Conservation (phyloP, 2,888 invertebrate genomes). For the Formica aserva region DNA sequence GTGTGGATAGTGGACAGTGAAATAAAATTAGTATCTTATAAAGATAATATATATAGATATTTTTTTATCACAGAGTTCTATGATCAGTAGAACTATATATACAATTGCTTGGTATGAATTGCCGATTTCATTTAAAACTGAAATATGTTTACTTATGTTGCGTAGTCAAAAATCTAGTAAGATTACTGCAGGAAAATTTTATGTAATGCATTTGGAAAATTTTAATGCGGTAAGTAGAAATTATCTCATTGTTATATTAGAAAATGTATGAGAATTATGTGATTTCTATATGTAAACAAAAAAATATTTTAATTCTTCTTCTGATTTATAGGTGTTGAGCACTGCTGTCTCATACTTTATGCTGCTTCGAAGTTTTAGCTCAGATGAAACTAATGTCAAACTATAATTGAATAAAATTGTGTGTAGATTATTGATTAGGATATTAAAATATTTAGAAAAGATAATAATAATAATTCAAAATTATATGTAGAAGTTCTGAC, state of each 20-base stretch:
- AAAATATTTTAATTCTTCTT: constrained; percentile 13
- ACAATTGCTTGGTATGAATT: constrained; percentile 75
- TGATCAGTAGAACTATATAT: constrained; percentile 70
- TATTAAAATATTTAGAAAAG: constrained; percentile 21
- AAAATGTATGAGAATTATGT: neutral
- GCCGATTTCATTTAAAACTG: constrained; percentile 63
- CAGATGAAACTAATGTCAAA: constrained; percentile 30
- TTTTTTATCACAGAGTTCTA: constrained; percentile 70
- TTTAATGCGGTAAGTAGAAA: constrained; percentile 71
- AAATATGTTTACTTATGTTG: constrained; percentile 71
- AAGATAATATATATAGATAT: constrained; percentile 19
- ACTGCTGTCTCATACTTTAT: constrained; percentile 78
- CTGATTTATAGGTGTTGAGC: constrained; percentile 75
- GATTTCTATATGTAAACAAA: constrained; percentile 5
- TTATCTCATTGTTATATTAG: neutral
- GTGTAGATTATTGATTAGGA: neutral
- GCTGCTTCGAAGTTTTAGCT: constrained; percentile 73
- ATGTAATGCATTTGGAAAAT: constrained; percentile 77
- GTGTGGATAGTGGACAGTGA: neutral
- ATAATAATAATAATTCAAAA: constrained; percentile 22
- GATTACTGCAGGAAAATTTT: constrained; percentile 79
- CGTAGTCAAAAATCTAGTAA: constrained; percentile 76
- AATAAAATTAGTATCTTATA: constrained; percentile 14
- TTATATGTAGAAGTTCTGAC: neutral
- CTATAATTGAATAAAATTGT: constrained; percentile 15